Base-by-base conservation (phyloP, 2,888 invertebrate species). In the Eupithecia centaureata region DNA sequence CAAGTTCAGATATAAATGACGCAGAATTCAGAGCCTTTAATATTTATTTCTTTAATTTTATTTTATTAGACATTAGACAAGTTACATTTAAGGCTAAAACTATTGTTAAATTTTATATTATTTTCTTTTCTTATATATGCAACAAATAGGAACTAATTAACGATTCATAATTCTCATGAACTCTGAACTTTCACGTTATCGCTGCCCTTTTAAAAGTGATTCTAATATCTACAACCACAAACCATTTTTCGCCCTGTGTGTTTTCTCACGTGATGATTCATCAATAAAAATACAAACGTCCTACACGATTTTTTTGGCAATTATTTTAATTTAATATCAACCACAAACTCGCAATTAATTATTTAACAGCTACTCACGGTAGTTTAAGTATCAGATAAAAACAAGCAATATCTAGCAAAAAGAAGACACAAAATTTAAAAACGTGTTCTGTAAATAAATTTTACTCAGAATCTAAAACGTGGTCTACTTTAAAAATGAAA, bases 191-290 rank as follows among this genome's bases (percentile, higher is more conserved):
- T 25, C 7, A 10, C 27, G 51, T 10, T 52, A 57, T 58, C 27
- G 22, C 28, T 64, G 61, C 61, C 57, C 63, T 57, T 67, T 61
- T 51, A 25, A 42, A 61, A 62, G 35, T 57, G 32, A 22, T 42
- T 18, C 35, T 69, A 61, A 72, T 68, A 52, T 69, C 47, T 47
- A 52, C 62, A 59, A 79, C 82, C 81, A 72, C 82, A 80, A 78
- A 80, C 79, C 69, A 73, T 71, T 80, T 75, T 81, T 69, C 76
- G 79, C 82, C 82, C 79, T 72, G 74, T 61, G 61, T 70, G 56
- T 70, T 77, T 79, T 82, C 82, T 77, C 82, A 82, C 81, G 79
- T 22, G 58, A 70, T 72, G 68, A 74, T 63, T 68, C 70, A 70
- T 60, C n/a, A 61, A 51, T 33, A 51, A 61, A 42, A 22, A 47